Evolutionary conservation across 2,888 invertebrate genomes (phyloP), one percentile per base, ranked within the genome.

Genomic region (Portevinia maculata): DNA sequence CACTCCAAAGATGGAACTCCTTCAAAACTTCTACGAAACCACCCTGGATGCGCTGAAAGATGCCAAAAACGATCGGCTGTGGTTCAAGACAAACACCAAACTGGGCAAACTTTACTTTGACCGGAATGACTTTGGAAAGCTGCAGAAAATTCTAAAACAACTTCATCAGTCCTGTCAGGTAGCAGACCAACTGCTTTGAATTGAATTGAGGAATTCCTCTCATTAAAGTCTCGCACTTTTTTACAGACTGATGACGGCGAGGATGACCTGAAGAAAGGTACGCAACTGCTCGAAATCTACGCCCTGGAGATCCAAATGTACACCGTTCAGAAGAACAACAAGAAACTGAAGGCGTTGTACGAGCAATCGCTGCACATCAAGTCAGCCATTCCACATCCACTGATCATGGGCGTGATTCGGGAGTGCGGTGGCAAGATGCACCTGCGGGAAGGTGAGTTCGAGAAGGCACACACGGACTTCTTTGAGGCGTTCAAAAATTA

Each of bases 371-470:
- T 99, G 85, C 98, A 99, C 90, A 99, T 99, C 86, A 99, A 99
- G 91, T 98, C 99, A 41, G 99, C 99, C 59, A 99, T 99, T 89
- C 99, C 99, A n/a, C 99, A 99, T 94, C 99, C 99, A 2, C 92
- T 99, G 30, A 99, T 99, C 86, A 99, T 99, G 99, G 99, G 99
- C 11, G 99, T 99, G 32, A 99, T 99, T 83, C 93, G 99, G 94
- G 99, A 99, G 91, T 99, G 99, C 91, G 99, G 99, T 4, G 99
- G 99, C 0, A 99, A 99, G 91, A 99, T 99, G 99, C 99, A 99
- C 91, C 92, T 99, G 50, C 94, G 99, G 19, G 99, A 99, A 92
- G 98, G 98, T 3, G 99, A 99, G 91, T 99, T 99, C 90, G 99
- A 99, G 89, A 97, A 98, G 89, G 99, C 99, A 0, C 99, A 99